phyloP scores from a whole-genome alignment of 35 echinoderm and acorn worm species.

The Holothuria glaberrima region DNA sequence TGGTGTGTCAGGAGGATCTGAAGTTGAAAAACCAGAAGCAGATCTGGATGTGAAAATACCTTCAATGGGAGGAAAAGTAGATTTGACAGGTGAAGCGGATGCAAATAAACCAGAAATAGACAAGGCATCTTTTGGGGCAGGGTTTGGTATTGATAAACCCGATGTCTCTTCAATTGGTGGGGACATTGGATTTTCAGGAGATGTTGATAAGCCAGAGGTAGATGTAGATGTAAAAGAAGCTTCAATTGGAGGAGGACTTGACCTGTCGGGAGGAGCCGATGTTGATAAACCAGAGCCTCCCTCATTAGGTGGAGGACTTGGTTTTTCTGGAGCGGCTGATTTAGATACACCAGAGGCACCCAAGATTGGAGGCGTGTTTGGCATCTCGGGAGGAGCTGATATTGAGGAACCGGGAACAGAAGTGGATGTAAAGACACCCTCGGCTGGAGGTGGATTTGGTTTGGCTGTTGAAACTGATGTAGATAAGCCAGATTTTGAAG shows the following conservation, averaged over 20 bases:
- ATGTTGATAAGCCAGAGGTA: neutral
- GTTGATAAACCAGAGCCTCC: neutral
- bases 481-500: neutral
- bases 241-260: constrained; percentile 52
- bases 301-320: neutral
- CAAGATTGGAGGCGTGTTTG: constrained; percentile 53
- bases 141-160: constrained; percentile 31
- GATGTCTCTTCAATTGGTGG: neutral
- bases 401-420: constrained; percentile 5
- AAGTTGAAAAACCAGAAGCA: constrained; percentile 36
- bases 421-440: constrained; percentile 2
- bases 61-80: constrained; percentile 2
- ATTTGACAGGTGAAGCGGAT: constrained; percentile 1
- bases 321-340: neutral
- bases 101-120: constrained; percentile 29
- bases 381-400: constrained; percentile 26
- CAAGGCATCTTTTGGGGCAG: neutral
- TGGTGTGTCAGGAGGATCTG: neutral
- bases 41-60: constrained; percentile 39
- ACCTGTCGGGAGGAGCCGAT: constrained; percentile 25
- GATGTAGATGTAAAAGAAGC: neutral
- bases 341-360: neutral
- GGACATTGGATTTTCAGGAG: constrained; percentile 8
- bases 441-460: constrained; percentile 21
- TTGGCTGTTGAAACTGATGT: neutral